Evolutionary conservation across 2,888 invertebrate species (phyloP), one percentile per base, ranked within the genome.

Genomic region (Poecilus cupreus): DNA sequence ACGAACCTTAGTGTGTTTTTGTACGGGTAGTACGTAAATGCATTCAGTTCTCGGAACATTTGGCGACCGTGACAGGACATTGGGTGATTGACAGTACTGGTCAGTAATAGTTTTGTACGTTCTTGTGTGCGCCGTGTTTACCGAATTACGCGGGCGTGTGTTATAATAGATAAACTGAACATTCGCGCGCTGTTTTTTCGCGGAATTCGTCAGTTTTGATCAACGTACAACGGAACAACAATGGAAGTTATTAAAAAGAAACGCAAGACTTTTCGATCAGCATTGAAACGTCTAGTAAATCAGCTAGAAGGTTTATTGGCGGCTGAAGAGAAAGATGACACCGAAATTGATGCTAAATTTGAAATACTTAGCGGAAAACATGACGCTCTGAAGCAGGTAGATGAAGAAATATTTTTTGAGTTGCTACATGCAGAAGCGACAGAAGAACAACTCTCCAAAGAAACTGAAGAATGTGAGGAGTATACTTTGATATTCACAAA

Each of bases 201-300:
- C 64, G 37, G 6, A 51, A 51, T 20, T 51, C 11, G 6, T 51
- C 20, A 5, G 20, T 51, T 5, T 51, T 51, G 8, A 2, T 18
- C 20, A 20, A 20, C 20, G 20, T 51, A 20, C 51, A 11, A 64
- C 26, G 49, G 20, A 20, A 20, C 51, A 11, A 64, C 26, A 60
- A 82, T 83, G 60, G 68, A 83, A n/a, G 37, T n/a, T 11, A 77
- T 72, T 39, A 83, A 82, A 74, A 83, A 72, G 46, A 72, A 80
- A 20, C 82, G 82, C 11, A 76, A 20, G 46, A 80, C 75, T 32
- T 57, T 83, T 18, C 82, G 82, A 10, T 13, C 57, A 8, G 70
- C 10, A 20, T 78, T 82, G 60, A 74, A 72, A 22, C 78, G 22
- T 32, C n/a, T 18, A 20, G 76, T 76, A 0, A 82, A 80, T n/a